A percentile compares a stretch with the other conserved stretches of the same genome.
phyloP scores from a whole-genome alignment of 2,888 invertebrate genomes.

The Epinotia nisella region DNA sequence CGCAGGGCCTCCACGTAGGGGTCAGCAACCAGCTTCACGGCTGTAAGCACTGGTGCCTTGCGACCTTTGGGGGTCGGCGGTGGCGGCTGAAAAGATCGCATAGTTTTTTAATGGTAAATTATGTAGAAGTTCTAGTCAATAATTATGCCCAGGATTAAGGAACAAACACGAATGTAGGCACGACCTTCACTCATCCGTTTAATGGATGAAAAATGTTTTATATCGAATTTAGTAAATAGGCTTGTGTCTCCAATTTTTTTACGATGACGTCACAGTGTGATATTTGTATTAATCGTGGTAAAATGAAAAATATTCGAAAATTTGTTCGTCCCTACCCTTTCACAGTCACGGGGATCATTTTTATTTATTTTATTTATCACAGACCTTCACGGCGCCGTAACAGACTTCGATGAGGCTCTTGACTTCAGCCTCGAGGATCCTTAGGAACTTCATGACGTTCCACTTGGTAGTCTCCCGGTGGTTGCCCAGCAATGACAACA shows the following conservation, averaged over 20 bases:
- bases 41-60: conserved; percentile 55
- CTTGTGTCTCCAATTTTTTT: no score
- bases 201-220: no score
- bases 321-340: no score
- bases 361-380: not conserved
- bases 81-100: conserved; percentile 64
- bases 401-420: conserved; percentile 81
- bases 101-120: not conserved
- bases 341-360: no score
- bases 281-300: no score
- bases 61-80: conserved; percentile 69
- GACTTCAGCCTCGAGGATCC: conserved; percentile 80
- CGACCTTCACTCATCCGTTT: no score
- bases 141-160: no score
- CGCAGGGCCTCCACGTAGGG: conserved; percentile 66
- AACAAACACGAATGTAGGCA: no score
- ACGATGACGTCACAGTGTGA: no score
- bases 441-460: conserved; percentile 81
- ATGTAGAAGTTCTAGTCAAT: no score
- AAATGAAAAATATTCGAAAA: no score
- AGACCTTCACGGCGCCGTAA: conserved; percentile 76
- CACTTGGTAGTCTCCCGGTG: conserved; percentile 84
- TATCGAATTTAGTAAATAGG: no score
- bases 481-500: conserved; percentile 81
- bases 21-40: conserved; percentile 79